These are phyloP conservation scores for Pasiphila rectangulata DNA, from an alignment of 2,888 invertebrate species.

Conservation along the genomic window DNA sequence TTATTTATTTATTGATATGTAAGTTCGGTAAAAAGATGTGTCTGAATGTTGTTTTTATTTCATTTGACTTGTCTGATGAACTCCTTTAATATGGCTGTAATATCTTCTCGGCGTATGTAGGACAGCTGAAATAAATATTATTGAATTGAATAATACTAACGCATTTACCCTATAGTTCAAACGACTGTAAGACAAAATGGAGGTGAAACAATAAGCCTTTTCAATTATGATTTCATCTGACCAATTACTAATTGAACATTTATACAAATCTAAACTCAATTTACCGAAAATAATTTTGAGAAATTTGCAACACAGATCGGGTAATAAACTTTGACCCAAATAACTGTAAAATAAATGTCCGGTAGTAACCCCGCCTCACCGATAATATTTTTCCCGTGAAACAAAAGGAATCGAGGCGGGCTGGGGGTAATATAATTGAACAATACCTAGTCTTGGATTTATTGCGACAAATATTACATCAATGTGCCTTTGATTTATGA, in stretches of 20 bases:
- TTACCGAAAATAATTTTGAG: constrained; percentile 1
- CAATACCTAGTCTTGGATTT: constrained; percentile 14
- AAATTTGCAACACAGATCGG: background rate
- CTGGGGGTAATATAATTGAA: constrained; percentile 5
- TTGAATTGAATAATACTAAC: too few relatives aligned
- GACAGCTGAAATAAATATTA: too few relatives aligned
- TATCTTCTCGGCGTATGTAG: too few relatives aligned
- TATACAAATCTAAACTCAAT: background rate
- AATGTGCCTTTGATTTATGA: constrained; percentile 13
- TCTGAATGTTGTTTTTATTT: too few relatives aligned
- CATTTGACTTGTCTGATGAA: too few relatives aligned
- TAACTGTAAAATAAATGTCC: constrained; percentile 5
- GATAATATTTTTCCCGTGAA: constrained; percentile 12
- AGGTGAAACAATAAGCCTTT: too few relatives aligned
- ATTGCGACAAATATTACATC: constrained; percentile 17
- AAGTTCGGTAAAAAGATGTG: too few relatives aligned
- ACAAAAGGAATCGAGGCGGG: constrained; percentile 10
- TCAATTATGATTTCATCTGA: background rate
- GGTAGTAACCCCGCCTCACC: constrained; percentile 1
- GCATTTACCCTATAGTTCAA: too few relatives aligned
- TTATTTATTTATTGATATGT: too few relatives aligned
- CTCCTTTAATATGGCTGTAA: too few relatives aligned
- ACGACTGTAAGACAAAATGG: too few relatives aligned
- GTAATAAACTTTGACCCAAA: constrained; percentile 6
- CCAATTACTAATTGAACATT: background rate